Percentiles rank a stretch among this genome's conserved stretches.
These are phyloP conservation scores for Labroides dimidiatus DNA, from an alignment of 2,797 vertebrate genomes.

Conservation along the genomic window DNA sequence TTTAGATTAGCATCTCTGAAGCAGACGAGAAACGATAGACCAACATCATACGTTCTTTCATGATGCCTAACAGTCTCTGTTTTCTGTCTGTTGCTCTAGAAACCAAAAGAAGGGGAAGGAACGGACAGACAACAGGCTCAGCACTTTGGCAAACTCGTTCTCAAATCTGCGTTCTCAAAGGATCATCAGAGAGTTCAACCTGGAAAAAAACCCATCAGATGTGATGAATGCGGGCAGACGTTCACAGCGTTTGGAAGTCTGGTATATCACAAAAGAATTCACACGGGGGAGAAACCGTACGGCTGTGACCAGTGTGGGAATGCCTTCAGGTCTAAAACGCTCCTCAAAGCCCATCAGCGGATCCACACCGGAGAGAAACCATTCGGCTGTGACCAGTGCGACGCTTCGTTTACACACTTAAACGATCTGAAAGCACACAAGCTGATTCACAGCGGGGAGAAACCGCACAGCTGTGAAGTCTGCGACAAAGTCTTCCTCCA, in stretches of 20 bases:
- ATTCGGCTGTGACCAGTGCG: neutral
- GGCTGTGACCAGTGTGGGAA: neutral
- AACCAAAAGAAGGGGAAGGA: neutral
- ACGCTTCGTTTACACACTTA: neutral
- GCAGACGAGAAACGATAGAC: too few relatives aligned
- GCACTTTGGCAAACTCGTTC: neutral
- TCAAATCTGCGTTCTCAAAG: too few relatives aligned
- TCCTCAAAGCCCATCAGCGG: neutral
- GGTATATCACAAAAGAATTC: neutral
- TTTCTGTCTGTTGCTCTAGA: neutral
- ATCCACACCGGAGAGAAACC: slow-evolving; percentile 14
- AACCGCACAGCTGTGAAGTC: neutral
- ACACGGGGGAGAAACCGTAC: neutral
- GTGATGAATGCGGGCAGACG: too few relatives aligned
- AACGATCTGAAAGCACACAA: neutral
- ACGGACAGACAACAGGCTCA: neutral
- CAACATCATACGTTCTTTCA: too few relatives aligned
- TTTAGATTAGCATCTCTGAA: too few relatives aligned
- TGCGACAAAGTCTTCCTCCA: neutral
- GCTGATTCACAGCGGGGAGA: neutral
- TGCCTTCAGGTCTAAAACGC: neutral
- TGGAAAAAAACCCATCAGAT: too few relatives aligned
- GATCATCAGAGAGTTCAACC: too few relatives aligned
- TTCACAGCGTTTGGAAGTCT: too few relatives aligned
- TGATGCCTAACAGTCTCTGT: neutral